Evolutionary conservation across 2,888 invertebrate species (phyloP).

Genomic region (Epicampocera succincta): DNA sequence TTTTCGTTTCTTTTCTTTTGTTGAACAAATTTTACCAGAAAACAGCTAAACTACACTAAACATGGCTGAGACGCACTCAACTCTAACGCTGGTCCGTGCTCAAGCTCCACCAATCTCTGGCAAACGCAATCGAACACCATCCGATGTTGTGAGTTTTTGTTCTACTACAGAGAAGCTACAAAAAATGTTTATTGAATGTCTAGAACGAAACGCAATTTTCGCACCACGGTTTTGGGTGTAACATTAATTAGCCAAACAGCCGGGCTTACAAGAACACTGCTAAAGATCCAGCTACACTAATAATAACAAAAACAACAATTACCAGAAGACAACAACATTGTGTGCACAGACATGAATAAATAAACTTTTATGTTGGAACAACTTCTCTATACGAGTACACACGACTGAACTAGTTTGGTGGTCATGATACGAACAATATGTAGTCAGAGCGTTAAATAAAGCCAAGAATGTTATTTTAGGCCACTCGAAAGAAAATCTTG

Average conservation of each 20-base stretch:
- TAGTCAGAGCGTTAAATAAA: slow-evolving; percentile 47
- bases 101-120: neutral
- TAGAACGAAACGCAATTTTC: slow-evolving; percentile 70
- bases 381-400: slow-evolving; percentile 7
- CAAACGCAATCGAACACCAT: slow-evolving; percentile 40
- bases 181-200: slow-evolving; percentile 64
- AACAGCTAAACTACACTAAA: slow-evolving; percentile 39
- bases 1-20: slow-evolving; percentile 1
- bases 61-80: slow-evolving; percentile 20
- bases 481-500: slow-evolving; percentile 10
- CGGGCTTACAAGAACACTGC: slow-evolving; percentile 46
- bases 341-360: slow-evolving; percentile 54
- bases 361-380: slow-evolving; percentile 47
- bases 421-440: slow-evolving; percentile 64
- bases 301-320: slow-evolving; percentile 34
- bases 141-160: slow-evolving; percentile 1
- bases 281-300: slow-evolving; percentile 24
- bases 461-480: slow-evolving; percentile 39
- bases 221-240: slow-evolving; percentile 69
- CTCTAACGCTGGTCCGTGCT: neutral
- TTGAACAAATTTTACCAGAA: slow-evolving; percentile 54
- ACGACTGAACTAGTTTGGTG: slow-evolving; percentile 67
- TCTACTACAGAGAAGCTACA: neutral
- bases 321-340: slow-evolving; percentile 49
- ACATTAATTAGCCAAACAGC: slow-evolving; percentile 69